Evolutionary conservation across 1,140 invertebrate species (phyloP), one percentile per base, ranked within the genome.

Genomic region (Dryas iulia): DNA sequence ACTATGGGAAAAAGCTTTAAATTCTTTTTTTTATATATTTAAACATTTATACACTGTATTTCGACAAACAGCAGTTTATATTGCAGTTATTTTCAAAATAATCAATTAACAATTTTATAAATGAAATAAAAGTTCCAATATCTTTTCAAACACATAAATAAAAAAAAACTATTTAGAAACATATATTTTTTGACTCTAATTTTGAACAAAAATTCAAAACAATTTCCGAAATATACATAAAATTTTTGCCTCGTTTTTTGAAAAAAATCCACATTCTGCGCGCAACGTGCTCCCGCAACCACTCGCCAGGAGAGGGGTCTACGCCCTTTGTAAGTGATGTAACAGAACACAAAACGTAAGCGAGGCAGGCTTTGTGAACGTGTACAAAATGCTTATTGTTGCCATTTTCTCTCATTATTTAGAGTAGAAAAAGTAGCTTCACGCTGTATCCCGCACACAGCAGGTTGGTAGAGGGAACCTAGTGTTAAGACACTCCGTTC

Each of bases 291-390:
- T 21, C 39, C 39, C 39, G 39, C 39, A 47, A 47, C 14, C 39
- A 47, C 39, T 47, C 39, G 18, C 39, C 18, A 8, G 18, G 39
- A 47, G 18, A 47, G 39, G 39, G 39, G 39, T 47, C 39, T 47
- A 47, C 39, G 39, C 14, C 39, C 39, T 47, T 47, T 47, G 39
- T 14, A 47, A 47, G 39, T 47, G 39, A 47, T 47, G 39, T 47
- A 47, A 47, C 14, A 14, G 18, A 21, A 47, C 39, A 47, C 39
- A 47, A 47, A 18, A 47, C 21, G 39, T 47, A 47, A 10, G 39
- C 39, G 39, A 47, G 14, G 39, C 14, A 47, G 14, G 39, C 14
- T 47, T 47, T 47, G 39, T 47, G 14, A 47, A 47, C 39, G 39
- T 18, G 39, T 21, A n/a, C n/a, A 21, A 47, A 47, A 47, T 47